A percentile compares a stretch with the other conserved stretches of the same genome.
Evolutionary conservation across 53 echinoderm and acorn worm genomes (phyloP).

Genomic region (Hippasteria phrygiana): DNA sequence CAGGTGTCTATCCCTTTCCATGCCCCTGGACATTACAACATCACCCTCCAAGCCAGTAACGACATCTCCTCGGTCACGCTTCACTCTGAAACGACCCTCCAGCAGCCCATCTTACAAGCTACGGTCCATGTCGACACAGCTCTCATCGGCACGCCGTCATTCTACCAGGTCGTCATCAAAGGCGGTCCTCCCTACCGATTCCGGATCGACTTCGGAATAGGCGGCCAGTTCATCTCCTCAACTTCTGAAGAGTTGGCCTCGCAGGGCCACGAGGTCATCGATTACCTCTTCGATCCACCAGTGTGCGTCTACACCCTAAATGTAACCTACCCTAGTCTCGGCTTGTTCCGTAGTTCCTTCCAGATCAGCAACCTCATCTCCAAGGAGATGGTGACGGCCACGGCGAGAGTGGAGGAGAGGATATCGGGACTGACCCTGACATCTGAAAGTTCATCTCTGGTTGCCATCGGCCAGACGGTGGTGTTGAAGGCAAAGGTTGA

Average conservation of each 20-base stretch:
- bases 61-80: slow-evolving; percentile 60
- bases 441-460: slow-evolving; percentile 64
- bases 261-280: slow-evolving; percentile 2
- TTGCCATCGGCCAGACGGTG: slow-evolving; percentile 66
- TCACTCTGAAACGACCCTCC: slow-evolving; percentile 69
- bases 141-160: slow-evolving; percentile 69
- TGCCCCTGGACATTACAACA: slow-evolving; percentile 82
- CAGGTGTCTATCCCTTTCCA: slow-evolving; percentile 79
- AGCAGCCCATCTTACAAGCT: slow-evolving; percentile 81
- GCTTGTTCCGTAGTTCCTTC: slow-evolving; percentile 71
- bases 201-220: slow-evolving; percentile 72
- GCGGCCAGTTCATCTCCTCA: slow-evolving; percentile 43
- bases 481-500: slow-evolving; percentile 70
- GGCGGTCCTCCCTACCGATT: slow-evolving; percentile 80
- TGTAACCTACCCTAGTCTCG: slow-evolving; percentile 70
- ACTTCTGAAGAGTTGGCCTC: slow-evolving; percentile 52
- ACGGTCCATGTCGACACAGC: slow-evolving; percentile 62
- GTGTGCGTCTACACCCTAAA: slow-evolving; percentile 63
- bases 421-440: slow-evolving; percentile 78
- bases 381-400: slow-evolving; percentile 27
- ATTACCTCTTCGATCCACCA: slow-evolving; percentile 33
- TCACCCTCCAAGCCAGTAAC: slow-evolving; percentile 84
- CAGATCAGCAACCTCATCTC: slow-evolving; percentile 78
- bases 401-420: slow-evolving; percentile 82
- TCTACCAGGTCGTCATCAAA: slow-evolving; percentile 64